These are phyloP conservation scores for Esox lucius DNA, from an alignment of 2,797 vertebrate species.

Conservation along the genomic window DNA sequence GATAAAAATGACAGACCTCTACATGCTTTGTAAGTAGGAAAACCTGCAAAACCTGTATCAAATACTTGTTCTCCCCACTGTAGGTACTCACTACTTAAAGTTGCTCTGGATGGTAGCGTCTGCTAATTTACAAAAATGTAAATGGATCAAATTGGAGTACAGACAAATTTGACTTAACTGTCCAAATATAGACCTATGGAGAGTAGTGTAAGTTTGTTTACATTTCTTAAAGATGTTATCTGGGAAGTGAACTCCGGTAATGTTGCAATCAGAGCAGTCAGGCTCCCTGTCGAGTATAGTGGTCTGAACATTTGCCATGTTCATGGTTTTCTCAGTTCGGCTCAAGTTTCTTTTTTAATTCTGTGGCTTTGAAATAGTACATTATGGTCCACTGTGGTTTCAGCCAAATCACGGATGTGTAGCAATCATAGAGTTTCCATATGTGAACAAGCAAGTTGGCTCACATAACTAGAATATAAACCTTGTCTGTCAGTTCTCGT, in stretches of 20 bases:
- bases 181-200: not conserved
- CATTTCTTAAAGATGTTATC: conserved; percentile 11
- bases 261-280: conserved; percentile 14
- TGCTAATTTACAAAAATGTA: not conserved
- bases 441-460: conserved; percentile 2
- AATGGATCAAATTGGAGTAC: not conserved
- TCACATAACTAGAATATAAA: not conserved
- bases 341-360: conserved; percentile 35
- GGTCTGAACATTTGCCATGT: conserved; percentile 21
- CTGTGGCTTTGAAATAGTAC: conserved; percentile 31
- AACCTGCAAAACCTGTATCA: no score
- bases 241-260: not conserved
- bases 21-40: no score
- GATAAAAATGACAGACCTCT: no score
- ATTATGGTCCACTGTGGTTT: conserved; percentile 27
- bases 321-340: conserved; percentile 21
- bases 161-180: not conserved
- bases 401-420: conserved; percentile 25
- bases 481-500: no score
- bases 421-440: conserved; percentile 20
- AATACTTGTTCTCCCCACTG: no score
- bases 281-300: conserved; percentile 3
- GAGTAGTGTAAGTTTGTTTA: not conserved
- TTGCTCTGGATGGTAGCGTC: no score
- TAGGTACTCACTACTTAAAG: no score